Evolutionary conservation across 2,797 vertebrate species (phyloP).

Genomic region (Antennarius maculatus): DNA sequence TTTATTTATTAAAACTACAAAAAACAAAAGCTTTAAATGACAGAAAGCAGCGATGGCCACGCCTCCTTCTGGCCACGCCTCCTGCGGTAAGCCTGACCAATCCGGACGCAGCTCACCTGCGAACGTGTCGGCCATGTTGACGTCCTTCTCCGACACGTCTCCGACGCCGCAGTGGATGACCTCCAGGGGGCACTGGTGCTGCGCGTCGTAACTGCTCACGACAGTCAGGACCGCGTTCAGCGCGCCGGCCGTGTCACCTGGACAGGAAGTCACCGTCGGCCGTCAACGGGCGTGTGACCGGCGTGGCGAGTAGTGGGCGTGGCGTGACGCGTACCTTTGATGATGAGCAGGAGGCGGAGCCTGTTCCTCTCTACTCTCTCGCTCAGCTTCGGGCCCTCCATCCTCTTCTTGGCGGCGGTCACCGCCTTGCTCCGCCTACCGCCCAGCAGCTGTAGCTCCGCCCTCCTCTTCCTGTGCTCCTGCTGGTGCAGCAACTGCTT

Average conservation of each 20-base stretch:
- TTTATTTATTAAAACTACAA: no score
- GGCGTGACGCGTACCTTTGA: conserved; percentile 85
- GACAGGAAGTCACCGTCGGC: background rate
- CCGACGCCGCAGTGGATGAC: conserved; percentile 91
- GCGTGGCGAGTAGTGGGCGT: background rate
- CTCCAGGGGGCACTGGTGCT: conserved; percentile 88
- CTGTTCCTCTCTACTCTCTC: conserved; percentile 75
- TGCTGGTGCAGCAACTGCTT: conserved; percentile 86
- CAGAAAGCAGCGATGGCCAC: no score
- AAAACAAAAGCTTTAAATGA: no score
- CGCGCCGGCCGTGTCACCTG: conserved; percentile 95
- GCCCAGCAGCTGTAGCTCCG: conserved; percentile 78
- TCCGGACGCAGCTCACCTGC: conserved; percentile 71
- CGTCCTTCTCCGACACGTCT: conserved; percentile 90
- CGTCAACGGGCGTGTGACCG: no score
- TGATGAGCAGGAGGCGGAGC: conserved; percentile 79
- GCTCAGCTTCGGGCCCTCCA: conserved; percentile 60
- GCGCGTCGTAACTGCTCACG: conserved; percentile 87
- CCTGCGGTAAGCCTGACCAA: no score
- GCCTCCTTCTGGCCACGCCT: no score
- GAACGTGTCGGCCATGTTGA: conserved; percentile 89
- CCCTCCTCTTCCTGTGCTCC: conserved; percentile 78
- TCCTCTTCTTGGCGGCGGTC: no score
- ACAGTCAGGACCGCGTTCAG: conserved; percentile 90
- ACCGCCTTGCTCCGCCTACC: conserved; percentile 84